These are phyloP conservation scores for Lasioglossum leucozonium DNA, from an alignment of 2,888 invertebrate species.

Conservation along the genomic window DNA sequence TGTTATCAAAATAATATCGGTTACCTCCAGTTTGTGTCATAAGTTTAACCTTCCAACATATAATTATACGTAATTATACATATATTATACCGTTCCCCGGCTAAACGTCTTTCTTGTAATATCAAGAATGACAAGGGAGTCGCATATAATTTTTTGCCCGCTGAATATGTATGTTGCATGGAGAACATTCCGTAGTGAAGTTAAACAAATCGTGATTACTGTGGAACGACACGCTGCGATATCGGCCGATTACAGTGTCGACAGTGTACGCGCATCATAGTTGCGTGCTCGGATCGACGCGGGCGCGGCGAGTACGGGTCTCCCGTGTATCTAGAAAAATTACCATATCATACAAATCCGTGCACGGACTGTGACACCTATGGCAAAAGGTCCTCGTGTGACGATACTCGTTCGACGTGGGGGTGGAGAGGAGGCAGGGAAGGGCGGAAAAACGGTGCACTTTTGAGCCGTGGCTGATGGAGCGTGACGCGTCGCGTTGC, in stretches of 20 bases:
- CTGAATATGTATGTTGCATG: neutral
- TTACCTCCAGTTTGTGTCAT: no score
- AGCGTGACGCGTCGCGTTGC: conserved; percentile 39
- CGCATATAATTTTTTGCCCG: neutral
- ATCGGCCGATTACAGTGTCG: conserved; percentile 33
- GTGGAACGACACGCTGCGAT: conserved; percentile 52
- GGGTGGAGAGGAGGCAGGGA: conserved; percentile 15
- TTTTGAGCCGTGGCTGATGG: conserved; percentile 35
- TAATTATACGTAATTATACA: no score
- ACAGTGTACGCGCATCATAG: neutral
- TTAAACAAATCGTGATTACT: conserved; percentile 36
- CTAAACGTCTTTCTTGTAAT: no score
- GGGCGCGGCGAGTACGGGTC: neutral
- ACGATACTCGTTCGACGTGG: conserved; percentile 23
- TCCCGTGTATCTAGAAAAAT: conserved; percentile 71
- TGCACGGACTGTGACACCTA: conserved; percentile 54
- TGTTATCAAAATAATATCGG: no score
- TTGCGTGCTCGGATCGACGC: neutral
- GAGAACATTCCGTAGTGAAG: neutral
- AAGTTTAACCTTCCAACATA: no score
- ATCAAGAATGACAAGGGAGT: no score
- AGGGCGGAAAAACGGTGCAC: conserved; percentile 43
- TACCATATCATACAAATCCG: conserved; percentile 76
- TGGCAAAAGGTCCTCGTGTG: conserved; percentile 40
- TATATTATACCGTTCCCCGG: no score